These are phyloP conservation scores for Nymphalis urticae DNA, from an alignment of 2,888 invertebrate species.

Conservation along the genomic window DNA sequence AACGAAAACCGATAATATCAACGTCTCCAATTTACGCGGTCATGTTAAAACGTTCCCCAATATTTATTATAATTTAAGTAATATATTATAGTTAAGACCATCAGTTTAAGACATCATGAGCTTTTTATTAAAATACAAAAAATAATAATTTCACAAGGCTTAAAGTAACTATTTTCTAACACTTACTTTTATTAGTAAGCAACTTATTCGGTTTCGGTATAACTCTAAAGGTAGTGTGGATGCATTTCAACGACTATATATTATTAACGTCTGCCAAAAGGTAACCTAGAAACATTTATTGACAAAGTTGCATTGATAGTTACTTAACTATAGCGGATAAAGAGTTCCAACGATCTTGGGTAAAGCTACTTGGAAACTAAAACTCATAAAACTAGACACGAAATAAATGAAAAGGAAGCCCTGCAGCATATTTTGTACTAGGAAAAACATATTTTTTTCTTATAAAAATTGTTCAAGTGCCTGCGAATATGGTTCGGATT, in stretches of 20 bases:
- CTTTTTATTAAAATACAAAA: too few relatives aligned
- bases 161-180: background rate
- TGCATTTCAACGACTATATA: slow-evolving; percentile 16
- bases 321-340: slow-evolving; percentile 19
- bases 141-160: too few relatives aligned
- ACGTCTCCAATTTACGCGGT: background rate
- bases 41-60: too few relatives aligned
- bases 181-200: too few relatives aligned
- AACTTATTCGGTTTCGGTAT: slow-evolving; percentile 12
- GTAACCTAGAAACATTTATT: slow-evolving; percentile 25
- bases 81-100: too few relatives aligned
- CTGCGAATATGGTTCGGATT: background rate
- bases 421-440: background rate
- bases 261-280: slow-evolving; percentile 26
- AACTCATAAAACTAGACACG: slow-evolving; percentile 2
- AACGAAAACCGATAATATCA: background rate
- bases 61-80: too few relatives aligned
- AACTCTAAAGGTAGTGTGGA: slow-evolving; percentile 14
- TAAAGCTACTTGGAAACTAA: background rate
- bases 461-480: background rate
- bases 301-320: slow-evolving; percentile 28
- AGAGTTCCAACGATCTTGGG: slow-evolving; percentile 13
- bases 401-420: slow-evolving; percentile 7
- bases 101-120: too few relatives aligned
- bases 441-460: background rate